Evolutionary conservation across 2,113 vertebrate genomes (phyloP), one percentile per base, ranked within the genome.

Genomic region (Dolichallabes microphthalmus): DNA sequence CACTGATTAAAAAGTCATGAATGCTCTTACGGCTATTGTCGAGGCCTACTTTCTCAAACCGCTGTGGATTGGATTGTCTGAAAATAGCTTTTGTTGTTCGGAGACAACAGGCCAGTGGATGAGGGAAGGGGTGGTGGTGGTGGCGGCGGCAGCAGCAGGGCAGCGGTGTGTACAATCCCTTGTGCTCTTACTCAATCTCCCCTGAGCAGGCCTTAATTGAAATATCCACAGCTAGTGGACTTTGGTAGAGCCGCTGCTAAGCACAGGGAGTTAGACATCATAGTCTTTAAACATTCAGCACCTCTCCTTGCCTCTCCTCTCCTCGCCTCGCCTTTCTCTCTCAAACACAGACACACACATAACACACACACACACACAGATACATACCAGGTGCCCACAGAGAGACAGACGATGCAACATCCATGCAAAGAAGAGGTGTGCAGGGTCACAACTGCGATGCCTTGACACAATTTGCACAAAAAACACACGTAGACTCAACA

Each of bases 1-100:
- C 92, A 90, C 90, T 71, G 91, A 94, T 94, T 94, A 94, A 95
- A 94, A 94, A 95, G 91, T 94, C 91, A 95, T 94, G 93, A 95
- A 92, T 92, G 94, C 93, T 94, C 94, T 95, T 94, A 94, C 91
- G 92, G 90, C 89, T 78, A 82, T 76, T 19, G 86, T 58, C 82
- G 83, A 74, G 89, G 87, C 88, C 89, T 88, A 86, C 87, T 89
- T 89, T 85, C 78, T 88, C 84, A 84, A 83, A 88, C 92, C 87
- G 85, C 85, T 91, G 89, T 89, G 92, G 90, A 91, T 89, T 92
- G 92, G 90, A 90, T 91, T 45, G 91, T 91, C 93, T 93, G 92
- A 93, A 94, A 95, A 95, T 95, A 95, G 93, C 92, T 93, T 94
- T 95, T 92, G 94, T 89, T 91, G 93, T 94, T 92, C 89, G 91